Evolutionary conservation across 2,113 vertebrate genomes (phyloP), one percentile per base, ranked within the genome.

Genomic region (Pygoscelis adeliae): DNA sequence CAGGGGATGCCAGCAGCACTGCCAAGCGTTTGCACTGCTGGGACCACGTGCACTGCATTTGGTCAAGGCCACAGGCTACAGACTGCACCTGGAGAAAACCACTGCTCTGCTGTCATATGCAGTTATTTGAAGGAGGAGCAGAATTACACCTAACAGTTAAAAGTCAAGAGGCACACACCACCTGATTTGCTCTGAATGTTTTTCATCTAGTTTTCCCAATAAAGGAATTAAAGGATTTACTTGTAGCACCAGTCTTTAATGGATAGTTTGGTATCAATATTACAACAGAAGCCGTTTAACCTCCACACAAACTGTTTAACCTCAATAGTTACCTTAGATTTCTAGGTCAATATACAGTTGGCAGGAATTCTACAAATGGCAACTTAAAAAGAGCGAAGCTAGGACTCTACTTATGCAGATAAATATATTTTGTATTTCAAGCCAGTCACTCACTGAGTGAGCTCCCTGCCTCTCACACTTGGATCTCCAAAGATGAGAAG

Each of bases 401-500:
- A 73, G 29, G n/a, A n/a, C 18, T 87, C 34, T 13, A 11, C 80
- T 95, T 20, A 50, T 3, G 89, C 53, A 80, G 50, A 69, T 62
- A 72, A 83, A 76, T 26, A 89, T n/a, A 74, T 36, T 55, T 40
- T 36, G 62, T 40, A 82, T 85, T 95, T 95, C 71, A 85, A 66
- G 55, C 76, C 91, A 90, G 89, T 94, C 92, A 52, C 47, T 34
- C 66, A 69, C 76, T 95, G 70, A 30, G 81, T 61, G 62, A 97
- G 89, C 65, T 90, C 83, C 83, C 66, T 80, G 40, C 59, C 77
- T 92, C 89, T 97, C 83, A 59, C 73, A 90, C 72, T 79, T 58
- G 59, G 19, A 88, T 92, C 69, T 86, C 65, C 46, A 72, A 56
- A 49, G 70, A 81, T 32, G 63, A 92, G 73, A 78, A 70, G 73